Conservation (phyloP, 1,140 invertebrate genomes). For the Apis florea region DNA sequence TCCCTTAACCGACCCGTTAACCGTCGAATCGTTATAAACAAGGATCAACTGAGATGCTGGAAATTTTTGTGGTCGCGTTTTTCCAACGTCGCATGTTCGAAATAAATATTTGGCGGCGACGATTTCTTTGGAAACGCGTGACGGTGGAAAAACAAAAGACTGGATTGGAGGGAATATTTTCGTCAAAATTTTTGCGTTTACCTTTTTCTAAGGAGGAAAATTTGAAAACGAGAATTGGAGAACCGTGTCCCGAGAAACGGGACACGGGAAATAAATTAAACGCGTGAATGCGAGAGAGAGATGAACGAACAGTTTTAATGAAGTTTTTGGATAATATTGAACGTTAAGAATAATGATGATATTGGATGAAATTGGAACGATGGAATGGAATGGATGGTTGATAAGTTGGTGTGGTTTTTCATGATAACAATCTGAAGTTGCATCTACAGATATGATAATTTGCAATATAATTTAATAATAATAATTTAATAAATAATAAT, state of each 20-base stretch:
- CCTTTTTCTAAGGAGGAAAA: background rate
- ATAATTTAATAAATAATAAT: too few species aligned
- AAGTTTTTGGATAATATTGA: background rate
- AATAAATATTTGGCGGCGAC: background rate
- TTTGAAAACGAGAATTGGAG: background rate
- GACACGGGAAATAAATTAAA: background rate
- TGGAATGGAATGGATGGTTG: too few species aligned
- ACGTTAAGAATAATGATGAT: background rate
- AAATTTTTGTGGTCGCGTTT: slow-evolving; percentile 31
- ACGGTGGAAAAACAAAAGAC: too few species aligned
- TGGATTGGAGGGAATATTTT: background rate
- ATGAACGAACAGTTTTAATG: too few species aligned
- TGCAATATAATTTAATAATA: too few species aligned
- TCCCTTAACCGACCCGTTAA: slow-evolving; percentile 8
- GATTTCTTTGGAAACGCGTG: too few species aligned
- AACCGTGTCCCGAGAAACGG: background rate
- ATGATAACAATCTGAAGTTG: too few species aligned
- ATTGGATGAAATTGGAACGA: too few species aligned
- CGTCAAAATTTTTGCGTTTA: background rate
- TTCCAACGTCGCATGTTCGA: slow-evolving; percentile 1
- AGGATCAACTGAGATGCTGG: slow-evolving; percentile 46
- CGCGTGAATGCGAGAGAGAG: background rate
- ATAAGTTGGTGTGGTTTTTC: too few species aligned
- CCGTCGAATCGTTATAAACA: slow-evolving; percentile 57
- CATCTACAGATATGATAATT: too few species aligned